phyloP scores from a whole-genome alignment of 2,888 invertebrate genomes.

The Synergus gifuensis region DNA sequence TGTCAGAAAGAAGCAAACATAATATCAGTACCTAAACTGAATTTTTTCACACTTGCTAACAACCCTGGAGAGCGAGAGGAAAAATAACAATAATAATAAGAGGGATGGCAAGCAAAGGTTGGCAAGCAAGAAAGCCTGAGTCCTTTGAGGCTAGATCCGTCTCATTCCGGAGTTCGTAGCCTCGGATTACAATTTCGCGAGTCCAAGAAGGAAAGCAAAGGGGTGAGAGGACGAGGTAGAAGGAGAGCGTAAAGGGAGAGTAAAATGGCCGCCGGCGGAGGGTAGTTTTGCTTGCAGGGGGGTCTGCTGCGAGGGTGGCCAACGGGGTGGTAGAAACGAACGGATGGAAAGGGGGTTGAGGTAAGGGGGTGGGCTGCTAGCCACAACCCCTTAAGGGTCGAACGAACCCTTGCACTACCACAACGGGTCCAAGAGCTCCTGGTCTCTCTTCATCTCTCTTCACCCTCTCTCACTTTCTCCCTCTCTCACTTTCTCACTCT shows the following conservation, averaged over 20 bases:
- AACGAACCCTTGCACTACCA: conserved; percentile 76
- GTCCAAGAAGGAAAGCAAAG: conserved; percentile 63
- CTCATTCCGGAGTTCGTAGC: conserved; percentile 67
- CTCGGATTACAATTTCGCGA: conserved; percentile 75
- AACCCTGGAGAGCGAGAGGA: neutral
- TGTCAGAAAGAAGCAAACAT: neutral
- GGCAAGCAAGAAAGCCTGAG: conserved; percentile 59
- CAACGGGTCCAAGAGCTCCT: conserved; percentile 69
- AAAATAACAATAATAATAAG: conserved; percentile 13
- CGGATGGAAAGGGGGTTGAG: conserved; percentile 60
- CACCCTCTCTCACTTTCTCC: conserved; percentile 42
- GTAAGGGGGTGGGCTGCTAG: conserved; percentile 72
- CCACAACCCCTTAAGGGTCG: conserved; percentile 78
- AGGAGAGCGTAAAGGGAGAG: conserved; percentile 67
- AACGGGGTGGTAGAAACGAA: conserved; percentile 70
- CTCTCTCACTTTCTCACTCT: conserved; percentile 46
- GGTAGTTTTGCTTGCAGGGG: conserved; percentile 74
- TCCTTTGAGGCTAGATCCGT: conserved; percentile 69
- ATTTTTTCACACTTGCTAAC: neutral
- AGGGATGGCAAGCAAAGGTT: conserved; percentile 3
- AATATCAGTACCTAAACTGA: neutral
- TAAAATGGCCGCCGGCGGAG: conserved; percentile 77
- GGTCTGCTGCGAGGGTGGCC: conserved; percentile 69
- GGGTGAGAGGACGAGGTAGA: conserved; percentile 53
- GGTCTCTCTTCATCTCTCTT: conserved; percentile 57